Base-by-base conservation (phyloP, 2,888 invertebrate species). In the Ellobium chinense region DNA sequence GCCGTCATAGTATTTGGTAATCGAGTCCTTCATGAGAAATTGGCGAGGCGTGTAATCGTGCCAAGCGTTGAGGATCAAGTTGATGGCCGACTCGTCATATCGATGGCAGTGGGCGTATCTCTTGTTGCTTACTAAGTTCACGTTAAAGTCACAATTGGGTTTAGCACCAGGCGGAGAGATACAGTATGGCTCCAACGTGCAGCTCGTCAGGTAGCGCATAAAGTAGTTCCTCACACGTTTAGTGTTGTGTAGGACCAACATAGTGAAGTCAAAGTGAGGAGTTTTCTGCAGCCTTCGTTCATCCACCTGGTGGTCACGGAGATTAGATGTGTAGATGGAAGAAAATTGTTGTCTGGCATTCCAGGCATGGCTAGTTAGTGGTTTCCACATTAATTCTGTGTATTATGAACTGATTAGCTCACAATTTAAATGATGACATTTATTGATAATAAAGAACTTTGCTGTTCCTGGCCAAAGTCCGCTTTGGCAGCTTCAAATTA, bases 1-100 rank as follows among this genome's bases (percentile, higher is more conserved):
- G 21, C 88, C 88, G 36, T 85, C 87, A 12, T 81, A 73, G 60
- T 81, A 74, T 68, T 83, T 85, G 27, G 86, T 86, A 21, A 81
- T 81, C 27, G 82, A 74, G 46, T 86, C 85, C 54, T 78, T 66
- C 39, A 79, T 65, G 12, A 83, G 78, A 62, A 87, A 92, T 34
- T 84, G 84, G 1, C 80, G 82, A 27, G 85, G 82, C 60, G 92
- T 89, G 83, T 88, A 92, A 69, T 88, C 66, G 80, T 90, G 90
- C 85, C 86, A 86, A 39, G 92, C 92, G 80, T 91, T 91, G 34
- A 92, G 74, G 24, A 93, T 85, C 7, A 93, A 87, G 82, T 93
- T 93, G 21, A 93, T 84, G 7, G 92, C 92, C 0, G 93, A 92
- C 85, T 93, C 92, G 73, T 93, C 92, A 72, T 87, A 93, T 14